A percentile compares a stretch with the other conserved stretches of the same genome.
Evolutionary conservation across 2,113 vertebrate genomes (phyloP).

Genomic region (Phyllopteryx taeniolatus): DNA sequence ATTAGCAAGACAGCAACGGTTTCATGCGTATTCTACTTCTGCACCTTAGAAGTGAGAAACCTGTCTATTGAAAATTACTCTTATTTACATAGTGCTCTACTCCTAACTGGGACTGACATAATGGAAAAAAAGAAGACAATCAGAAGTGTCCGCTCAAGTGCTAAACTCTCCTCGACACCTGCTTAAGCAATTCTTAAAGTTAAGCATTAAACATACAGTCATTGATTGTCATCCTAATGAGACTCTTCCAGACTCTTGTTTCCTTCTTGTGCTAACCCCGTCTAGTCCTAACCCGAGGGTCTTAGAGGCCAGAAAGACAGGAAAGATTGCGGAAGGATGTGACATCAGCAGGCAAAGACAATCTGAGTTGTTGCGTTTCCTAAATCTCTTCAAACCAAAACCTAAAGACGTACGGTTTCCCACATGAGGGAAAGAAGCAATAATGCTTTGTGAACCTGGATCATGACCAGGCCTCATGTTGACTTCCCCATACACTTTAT

Average conservation of each 20-base stretch:
- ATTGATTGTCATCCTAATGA: slow-evolving; percentile 54
- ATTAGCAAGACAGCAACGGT: slow-evolving; percentile 63
- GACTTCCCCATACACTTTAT: slow-evolving; percentile 7
- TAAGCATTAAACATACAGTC: slow-evolving; percentile 29
- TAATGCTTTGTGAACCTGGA: slow-evolving; percentile 54
- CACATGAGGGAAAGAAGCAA: slow-evolving; percentile 11
- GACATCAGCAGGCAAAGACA: slow-evolving; percentile 93
- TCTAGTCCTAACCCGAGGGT: slow-evolving; percentile 45
- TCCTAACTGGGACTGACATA: slow-evolving; percentile 36
- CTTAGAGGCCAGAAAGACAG: slow-evolving; percentile 84
- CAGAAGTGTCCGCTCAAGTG: slow-evolving; percentile 27
- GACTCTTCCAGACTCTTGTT: slow-evolving; percentile 40
- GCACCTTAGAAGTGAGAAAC: slow-evolving; percentile 53
- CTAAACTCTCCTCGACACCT: slow-evolving; percentile 2
- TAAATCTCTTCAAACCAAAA: slow-evolving; percentile 79
- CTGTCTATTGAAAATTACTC: slow-evolving; percentile 62
- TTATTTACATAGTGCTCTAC: slow-evolving; percentile 3
- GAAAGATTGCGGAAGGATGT: slow-evolving; percentile 89
- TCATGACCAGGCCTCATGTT: not conserved
- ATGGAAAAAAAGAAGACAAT: slow-evolving; percentile 31
- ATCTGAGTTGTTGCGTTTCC: slow-evolving; percentile 99
- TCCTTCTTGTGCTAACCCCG: slow-evolving; percentile 39
- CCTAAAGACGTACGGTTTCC: slow-evolving; percentile 74
- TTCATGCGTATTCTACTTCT: slow-evolving; percentile 58
- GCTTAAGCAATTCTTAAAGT: slow-evolving; percentile 30